phyloP scores from a whole-genome alignment of 2,113 vertebrate species.

The Pithys albifrons region DNA sequence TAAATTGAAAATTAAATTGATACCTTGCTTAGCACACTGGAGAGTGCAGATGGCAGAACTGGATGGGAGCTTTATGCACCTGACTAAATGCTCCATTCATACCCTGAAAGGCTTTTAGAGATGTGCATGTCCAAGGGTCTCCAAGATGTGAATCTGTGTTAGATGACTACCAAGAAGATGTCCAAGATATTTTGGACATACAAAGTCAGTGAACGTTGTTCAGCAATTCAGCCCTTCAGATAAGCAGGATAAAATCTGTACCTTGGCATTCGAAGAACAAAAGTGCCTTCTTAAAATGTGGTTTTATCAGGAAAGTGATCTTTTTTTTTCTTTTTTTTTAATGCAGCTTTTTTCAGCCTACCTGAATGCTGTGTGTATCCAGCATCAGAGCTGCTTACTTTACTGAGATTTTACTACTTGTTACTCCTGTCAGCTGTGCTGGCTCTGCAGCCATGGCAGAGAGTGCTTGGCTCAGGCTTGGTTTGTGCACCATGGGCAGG shows the following conservation, averaged over 20 bases:
- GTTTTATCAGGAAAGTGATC: neutral
- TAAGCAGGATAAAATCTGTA: conserved; percentile 16
- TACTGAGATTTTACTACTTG: conserved; percentile 57
- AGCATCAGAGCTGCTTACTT: conserved; percentile 41
- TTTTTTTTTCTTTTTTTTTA: neutral
- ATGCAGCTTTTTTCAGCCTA: neutral
- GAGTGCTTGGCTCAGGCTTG: neutral
- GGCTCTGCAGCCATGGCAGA: conserved; percentile 9
- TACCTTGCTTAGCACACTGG: neutral
- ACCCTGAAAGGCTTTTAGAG: neutral
- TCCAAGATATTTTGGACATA: neutral
- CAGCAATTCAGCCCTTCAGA: conserved; percentile 28
- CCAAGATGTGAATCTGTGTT: neutral
- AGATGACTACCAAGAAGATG: neutral
- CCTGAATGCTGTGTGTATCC: conserved; percentile 1
- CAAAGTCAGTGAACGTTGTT: conserved; percentile 1
- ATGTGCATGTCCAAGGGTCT: neutral
- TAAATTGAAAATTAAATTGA: neutral
- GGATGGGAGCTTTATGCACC: conserved; percentile 12
- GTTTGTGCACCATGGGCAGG: neutral
- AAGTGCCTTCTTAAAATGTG: conserved; percentile 5
- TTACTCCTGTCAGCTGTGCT: conserved; percentile 51
- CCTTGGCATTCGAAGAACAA: neutral
- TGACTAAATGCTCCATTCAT: conserved; percentile 39
- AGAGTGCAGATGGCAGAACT: neutral